These are phyloP conservation scores for Calliopsis andreniformis DNA, from an alignment of 1,140 invertebrate species.

Conservation along the genomic window DNA sequence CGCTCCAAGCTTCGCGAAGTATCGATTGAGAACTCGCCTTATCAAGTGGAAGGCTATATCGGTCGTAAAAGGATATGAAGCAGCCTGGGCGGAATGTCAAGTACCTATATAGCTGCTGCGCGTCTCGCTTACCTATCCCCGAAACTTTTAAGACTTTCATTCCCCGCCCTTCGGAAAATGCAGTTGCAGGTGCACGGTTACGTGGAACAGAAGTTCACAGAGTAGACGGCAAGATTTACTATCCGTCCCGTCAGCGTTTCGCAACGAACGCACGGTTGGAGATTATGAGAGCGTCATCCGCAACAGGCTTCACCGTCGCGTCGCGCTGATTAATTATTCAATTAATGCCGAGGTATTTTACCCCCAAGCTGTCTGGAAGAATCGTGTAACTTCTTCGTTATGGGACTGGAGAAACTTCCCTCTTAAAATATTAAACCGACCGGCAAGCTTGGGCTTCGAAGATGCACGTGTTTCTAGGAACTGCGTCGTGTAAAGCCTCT, in stretches of 20 bases:
- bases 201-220: slow-evolving; percentile 21
- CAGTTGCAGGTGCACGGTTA: slow-evolving; percentile 31
- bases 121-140: background rate
- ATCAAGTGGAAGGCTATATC: slow-evolving; percentile 48
- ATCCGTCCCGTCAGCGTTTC: slow-evolving; percentile 32
- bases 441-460: no score
- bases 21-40: slow-evolving; percentile 65
- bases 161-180: slow-evolving; percentile 28
- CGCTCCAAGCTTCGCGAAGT: slow-evolving; percentile 45
- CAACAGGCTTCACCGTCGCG: background rate
- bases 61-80: slow-evolving; percentile 65
- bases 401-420: background rate
- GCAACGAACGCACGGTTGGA: slow-evolving; percentile 6
- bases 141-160: slow-evolving; percentile 50
- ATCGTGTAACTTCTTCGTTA: background rate
- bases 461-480: no score
- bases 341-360: slow-evolving; percentile 26
- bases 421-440: background rate
- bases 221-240: slow-evolving; percentile 34
- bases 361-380: background rate
- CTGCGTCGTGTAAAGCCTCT: no score
- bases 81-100: slow-evolving; percentile 57
- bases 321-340: slow-evolving; percentile 41
- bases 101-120: background rate
- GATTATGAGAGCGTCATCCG: slow-evolving; percentile 31